These are phyloP conservation scores for Macaria liturata DNA, from an alignment of 2,888 invertebrate genomes.

Conservation along the genomic window DNA sequence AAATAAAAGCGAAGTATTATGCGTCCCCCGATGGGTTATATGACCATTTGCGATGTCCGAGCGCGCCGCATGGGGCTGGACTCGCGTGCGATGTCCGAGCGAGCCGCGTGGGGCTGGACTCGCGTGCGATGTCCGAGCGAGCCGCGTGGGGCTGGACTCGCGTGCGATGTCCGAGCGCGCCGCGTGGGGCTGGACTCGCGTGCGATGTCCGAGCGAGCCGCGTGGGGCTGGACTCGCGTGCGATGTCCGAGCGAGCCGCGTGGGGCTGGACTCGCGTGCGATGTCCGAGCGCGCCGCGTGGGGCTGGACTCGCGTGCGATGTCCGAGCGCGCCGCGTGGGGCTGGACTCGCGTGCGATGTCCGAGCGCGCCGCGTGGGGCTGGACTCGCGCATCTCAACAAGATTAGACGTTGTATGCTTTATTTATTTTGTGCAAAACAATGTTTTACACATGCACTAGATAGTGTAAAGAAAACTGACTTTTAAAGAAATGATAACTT, in stretches of 20 bases:
- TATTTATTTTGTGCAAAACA: too few species aligned
- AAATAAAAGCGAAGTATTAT: constrained; percentile 13
- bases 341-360: constrained; percentile 2
- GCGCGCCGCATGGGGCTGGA: constrained; percentile 9
- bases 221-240: constrained; percentile 11
- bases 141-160: constrained; percentile 9
- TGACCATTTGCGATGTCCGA: constrained; percentile 5
- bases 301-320: constrained; percentile 3
- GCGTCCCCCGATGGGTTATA: constrained; percentile 8
- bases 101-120: too few species aligned
- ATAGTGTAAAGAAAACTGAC: too few species aligned
- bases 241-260: constrained; percentile 2
- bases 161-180: constrained; percentile 2
- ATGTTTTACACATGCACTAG: too few species aligned
- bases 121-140: constrained; percentile 1
- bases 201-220: constrained; percentile 1
- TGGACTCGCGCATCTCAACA: too few species aligned
- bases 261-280: constrained; percentile 9
- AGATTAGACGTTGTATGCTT: too few species aligned
- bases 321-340: constrained; percentile 8
- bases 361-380: constrained; percentile 8
- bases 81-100: constrained; percentile 5
- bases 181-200: constrained; percentile 10
- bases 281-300: constrained; percentile 6
- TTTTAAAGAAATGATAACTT: too few species aligned